These are phyloP conservation scores for Aphis gossypii DNA, from an alignment of 1,140 invertebrate species.

Conservation along the genomic window DNA sequence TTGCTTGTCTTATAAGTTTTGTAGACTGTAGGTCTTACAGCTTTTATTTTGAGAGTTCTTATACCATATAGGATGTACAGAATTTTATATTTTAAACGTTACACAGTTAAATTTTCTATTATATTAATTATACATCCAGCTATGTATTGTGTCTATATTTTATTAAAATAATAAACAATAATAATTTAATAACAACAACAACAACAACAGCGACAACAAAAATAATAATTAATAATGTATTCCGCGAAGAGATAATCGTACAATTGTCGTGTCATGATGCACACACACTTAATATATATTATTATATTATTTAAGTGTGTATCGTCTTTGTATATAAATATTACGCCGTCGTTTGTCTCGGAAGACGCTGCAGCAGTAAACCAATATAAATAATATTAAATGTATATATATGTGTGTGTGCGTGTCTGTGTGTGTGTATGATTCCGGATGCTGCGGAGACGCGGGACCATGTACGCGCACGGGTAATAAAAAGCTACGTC, in stretches of 20 bases:
- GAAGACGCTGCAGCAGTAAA: not conserved
- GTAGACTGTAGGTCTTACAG: not conserved
- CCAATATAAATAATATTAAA: not conserved
- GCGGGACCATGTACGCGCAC: not conserved
- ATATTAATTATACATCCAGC: too few relatives aligned
- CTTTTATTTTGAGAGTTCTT: not conserved
- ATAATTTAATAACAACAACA: too few relatives aligned
- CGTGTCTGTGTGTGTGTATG: not conserved
- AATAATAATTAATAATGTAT: not conserved
- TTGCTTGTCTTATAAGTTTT: not conserved
- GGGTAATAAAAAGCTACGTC: not conserved
- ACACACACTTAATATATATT: not conserved
- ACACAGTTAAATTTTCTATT: too few relatives aligned
- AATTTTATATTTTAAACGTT: not conserved
- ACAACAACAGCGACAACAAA: too few relatives aligned
- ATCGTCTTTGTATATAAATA: not conserved
- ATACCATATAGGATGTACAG: not conserved
- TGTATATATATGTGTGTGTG: too few relatives aligned
- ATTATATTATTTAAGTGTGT: too few relatives aligned
- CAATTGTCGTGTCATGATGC: not conserved
- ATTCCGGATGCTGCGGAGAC: not conserved
- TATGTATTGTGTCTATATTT: not conserved
- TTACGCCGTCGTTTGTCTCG: not conserved
- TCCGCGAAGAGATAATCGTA: not conserved
- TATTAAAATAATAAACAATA: not conserved